phyloP scores from a whole-genome alignment of 2,888 invertebrate genomes.

The Lydus trimaculatus region DNA sequence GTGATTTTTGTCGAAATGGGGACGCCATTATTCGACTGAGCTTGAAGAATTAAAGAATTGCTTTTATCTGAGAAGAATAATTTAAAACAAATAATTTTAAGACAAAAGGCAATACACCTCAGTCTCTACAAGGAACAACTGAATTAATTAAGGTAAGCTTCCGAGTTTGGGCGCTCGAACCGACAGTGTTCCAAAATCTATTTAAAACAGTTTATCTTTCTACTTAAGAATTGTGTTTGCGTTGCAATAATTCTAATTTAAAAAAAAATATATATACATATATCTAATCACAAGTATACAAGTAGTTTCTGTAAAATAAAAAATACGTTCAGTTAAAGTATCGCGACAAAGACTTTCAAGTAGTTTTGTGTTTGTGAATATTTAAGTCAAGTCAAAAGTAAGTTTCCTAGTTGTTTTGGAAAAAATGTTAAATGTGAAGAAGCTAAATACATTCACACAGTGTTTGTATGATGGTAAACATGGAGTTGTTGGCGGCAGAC shows the following conservation, averaged over 20 bases:
- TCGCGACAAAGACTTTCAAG: constrained; percentile 2
- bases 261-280: too few relatives aligned
- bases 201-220: constrained; percentile 52
- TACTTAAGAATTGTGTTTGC: constrained; percentile 57
- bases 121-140: constrained; percentile 32
- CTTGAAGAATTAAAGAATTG: background rate
- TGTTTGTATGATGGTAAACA: constrained; percentile 57
- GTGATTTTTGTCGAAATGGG: background rate
- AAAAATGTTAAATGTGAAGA: constrained; percentile 55
- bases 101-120: constrained; percentile 21
- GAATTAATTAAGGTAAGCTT: constrained; percentile 52
- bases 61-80: background rate
- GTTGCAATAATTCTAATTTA: constrained; percentile 49
- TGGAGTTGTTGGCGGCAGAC: constrained; percentile 53
- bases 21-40: constrained; percentile 13
- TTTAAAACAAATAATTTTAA: constrained; percentile 6
- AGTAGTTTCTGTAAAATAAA: constrained; percentile 42
- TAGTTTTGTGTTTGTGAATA: constrained; percentile 7
- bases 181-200: constrained; percentile 45
- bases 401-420: constrained; percentile 47
- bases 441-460: constrained; percentile 55
- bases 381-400: constrained; percentile 20
- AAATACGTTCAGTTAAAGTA: constrained; percentile 49
- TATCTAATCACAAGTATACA: constrained; percentile 36
- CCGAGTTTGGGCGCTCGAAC: constrained; percentile 54